Base-by-base conservation (phyloP, 1,140 invertebrate genomes). In the Choristoneura fumiferana region DNA sequence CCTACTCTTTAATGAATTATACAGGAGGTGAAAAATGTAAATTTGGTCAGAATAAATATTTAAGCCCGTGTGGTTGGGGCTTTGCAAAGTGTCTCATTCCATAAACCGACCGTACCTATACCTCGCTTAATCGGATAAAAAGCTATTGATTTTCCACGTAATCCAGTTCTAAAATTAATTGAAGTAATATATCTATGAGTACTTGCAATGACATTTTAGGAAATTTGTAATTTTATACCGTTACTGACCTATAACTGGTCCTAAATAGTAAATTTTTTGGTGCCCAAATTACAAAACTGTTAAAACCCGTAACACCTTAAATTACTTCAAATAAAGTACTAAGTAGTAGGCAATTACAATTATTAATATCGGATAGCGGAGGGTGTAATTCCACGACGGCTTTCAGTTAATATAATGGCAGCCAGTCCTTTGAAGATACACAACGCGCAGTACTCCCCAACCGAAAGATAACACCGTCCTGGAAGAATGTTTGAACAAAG, bases 41-140 rank as follows among this genome's bases (percentile, higher is more conserved):
- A 49, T 49, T 45, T 49, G 43, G 17, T 13, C 18, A 29, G 43
- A 29, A 29, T 49, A 29, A 49, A 49, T 49, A 29, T 49, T 49
- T 49, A 49, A 49, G 18, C 22, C n/a, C 10, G 22, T 29, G 2
- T 2, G 22, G 18, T 33, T 13, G 43, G n/a, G 18, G 43, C 18
- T 18, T 17, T 49, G 43, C 29, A n/a, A 49, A 49, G 17, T 17
- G 5, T 33, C 22, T 33, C 43, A 17, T n/a, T 17, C 43, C 43
- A 49, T 49, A 49, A 49, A 8, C 43, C n/a, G 9, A 49, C 22
- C 43, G n/a, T 17, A 18, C n/a, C n/a, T n/a, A n/a, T 22, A 49
- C 43, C 43, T 29, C 12, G 4, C 18, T 33, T 17, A 33, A n/a
- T 49, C 8, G 43, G 43, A 33, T 10, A 49, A 45, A 49, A 49